phyloP scores from a whole-genome alignment of 1,140 invertebrate genomes.

The Brachionus paranguensis region DNA sequence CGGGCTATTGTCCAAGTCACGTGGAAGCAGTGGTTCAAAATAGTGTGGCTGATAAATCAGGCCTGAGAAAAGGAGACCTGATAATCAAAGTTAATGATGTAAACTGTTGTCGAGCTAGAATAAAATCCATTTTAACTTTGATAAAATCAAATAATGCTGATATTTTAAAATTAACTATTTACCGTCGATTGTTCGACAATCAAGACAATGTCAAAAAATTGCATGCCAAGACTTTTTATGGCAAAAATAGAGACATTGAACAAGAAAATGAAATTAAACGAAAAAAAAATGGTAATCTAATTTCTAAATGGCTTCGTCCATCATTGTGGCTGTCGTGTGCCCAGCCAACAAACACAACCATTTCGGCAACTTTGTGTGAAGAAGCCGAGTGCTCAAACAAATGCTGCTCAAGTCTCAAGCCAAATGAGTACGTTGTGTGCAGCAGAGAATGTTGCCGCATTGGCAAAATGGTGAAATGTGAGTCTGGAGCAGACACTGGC shows the following conservation, averaged over 20 bases:
- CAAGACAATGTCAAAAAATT: background rate
- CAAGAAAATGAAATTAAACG: background rate
- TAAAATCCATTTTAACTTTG: background rate
- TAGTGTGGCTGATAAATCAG: background rate
- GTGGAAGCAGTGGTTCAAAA: background rate
- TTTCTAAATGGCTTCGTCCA: background rate
- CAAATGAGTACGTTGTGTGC: background rate
- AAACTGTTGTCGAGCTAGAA: conserved; percentile 35
- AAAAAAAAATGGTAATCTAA: background rate
- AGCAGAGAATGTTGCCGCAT: background rate
- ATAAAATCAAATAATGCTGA: conserved; percentile 4
- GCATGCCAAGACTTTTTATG: background rate
- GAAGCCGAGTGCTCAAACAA: background rate
- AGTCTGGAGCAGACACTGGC: background rate
- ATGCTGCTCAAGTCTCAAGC: background rate
- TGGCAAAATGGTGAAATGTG: background rate
- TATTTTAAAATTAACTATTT: conserved; percentile 7
- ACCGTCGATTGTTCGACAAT: background rate
- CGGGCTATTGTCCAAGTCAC: conserved; percentile 35
- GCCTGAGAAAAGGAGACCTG: background rate
- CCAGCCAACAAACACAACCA: background rate
- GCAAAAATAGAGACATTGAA: background rate
- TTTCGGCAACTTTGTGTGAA: background rate
- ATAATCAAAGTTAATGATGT: conserved; percentile 23
- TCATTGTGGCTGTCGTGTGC: conserved; percentile 7